Evolutionary conservation across 2,888 invertebrate species (phyloP), one percentile per base, ranked within the genome.

Genomic region (Smittia aterrima): DNA sequence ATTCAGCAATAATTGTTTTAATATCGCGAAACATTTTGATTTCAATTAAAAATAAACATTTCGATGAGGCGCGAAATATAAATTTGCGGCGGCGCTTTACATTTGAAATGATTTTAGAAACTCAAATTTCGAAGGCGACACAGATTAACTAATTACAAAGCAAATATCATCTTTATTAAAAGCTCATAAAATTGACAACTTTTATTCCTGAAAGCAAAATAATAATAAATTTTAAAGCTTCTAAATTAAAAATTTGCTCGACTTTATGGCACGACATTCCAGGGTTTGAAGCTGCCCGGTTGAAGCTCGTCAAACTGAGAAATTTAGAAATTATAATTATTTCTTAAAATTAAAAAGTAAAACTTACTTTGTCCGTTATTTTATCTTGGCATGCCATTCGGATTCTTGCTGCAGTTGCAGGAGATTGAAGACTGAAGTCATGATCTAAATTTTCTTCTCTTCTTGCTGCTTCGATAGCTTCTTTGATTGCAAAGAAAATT

Each of bases 301-400:
- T 32, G 9, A 0, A 18, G 16, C 13, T 66, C 66, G 1, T 18
- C 18, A 6, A 66, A 27, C 66, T 66, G 40, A 11, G 25, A 32
- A 66, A 7, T 11, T 1, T 20, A 9, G n/a, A n/a, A n/a, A n/a
- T n/a, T n/a, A n/a, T n/a, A 1, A 6, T 13, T 13, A 22, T 1
- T 1, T 22, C 25, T 9, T 22, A 62, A 62, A 62, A 62, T 22
- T n/a, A 62, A 62, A 24, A n/a, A n/a, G n/a, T n/a, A n/a, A 22
- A 16, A 47, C 38, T 41, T 24, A 95, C 94, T 87, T 90, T 89
- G 76, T 87, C 82, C 1, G 92, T 93, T 75, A 96, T 90, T 77
- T 89, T 85, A 81, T 98, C 97, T 77, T 88, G 86, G 79, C 96
- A 97, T 13, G 93, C 92, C 90, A 96, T 90, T 68, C 97, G 87